Evolutionary conservation across 2,797 vertebrate species (phyloP).

Genomic region (Chaetophractus vellerosus): DNA sequence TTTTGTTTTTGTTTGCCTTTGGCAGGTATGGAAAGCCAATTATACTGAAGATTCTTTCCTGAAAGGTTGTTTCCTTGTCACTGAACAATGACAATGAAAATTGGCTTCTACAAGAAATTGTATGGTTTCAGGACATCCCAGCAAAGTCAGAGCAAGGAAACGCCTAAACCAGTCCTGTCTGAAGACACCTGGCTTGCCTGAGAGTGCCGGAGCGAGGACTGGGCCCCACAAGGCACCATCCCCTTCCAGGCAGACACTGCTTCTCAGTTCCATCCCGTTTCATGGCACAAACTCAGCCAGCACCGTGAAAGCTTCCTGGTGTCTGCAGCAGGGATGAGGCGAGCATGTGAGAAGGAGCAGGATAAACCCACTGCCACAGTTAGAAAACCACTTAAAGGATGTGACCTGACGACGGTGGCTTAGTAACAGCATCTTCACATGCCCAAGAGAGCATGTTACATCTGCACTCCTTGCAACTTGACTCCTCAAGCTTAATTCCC

Average conservation of each 20-base stretch:
- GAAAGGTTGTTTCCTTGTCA: conserved; percentile 58
- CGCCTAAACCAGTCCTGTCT: background rate
- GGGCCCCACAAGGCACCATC: background rate
- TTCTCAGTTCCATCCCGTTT: background rate
- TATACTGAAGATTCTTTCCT: background rate
- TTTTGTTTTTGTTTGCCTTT: conserved; percentile 17
- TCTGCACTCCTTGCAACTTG: background rate
- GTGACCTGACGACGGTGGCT: background rate
- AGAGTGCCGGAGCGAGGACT: background rate
- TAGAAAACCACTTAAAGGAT: background rate
- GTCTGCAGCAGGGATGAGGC: background rate
- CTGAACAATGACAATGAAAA: conserved; percentile 65
- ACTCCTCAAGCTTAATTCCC: background rate
- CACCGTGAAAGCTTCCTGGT: background rate
- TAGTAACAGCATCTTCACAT: background rate
- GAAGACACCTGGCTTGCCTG: background rate
- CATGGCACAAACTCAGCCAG: background rate
- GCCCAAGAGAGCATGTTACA: background rate
- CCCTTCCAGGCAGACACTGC: fast-evolving
- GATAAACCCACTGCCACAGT: background rate
- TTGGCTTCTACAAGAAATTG: conserved; percentile 40
- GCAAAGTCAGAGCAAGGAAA: background rate
- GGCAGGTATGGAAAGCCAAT: conserved; percentile 49
- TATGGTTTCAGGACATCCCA: conserved; percentile 23
- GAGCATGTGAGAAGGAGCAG: background rate